A percentile compares a stretch with the other conserved stretches of the same genome.
Evolutionary conservation across 2,888 invertebrate genomes (phyloP).

Genomic region (Callinectes sapidus): DNA sequence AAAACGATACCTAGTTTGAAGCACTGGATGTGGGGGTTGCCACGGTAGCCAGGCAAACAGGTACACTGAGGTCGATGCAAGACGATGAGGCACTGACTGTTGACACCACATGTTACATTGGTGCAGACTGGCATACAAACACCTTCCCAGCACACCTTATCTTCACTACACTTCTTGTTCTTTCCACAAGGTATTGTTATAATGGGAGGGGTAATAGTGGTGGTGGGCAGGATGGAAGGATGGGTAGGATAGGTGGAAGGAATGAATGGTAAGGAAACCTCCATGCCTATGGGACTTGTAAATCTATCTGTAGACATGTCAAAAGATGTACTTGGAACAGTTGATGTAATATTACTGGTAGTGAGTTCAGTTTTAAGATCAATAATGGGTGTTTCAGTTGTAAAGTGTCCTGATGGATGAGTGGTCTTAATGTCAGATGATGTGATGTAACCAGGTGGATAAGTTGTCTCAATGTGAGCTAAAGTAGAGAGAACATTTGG

Average conservation of each 20-base stretch:
- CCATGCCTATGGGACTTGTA: neutral
- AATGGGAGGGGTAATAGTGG: neutral
- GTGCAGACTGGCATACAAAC: constrained; percentile 61
- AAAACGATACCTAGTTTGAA: constrained; percentile 74
- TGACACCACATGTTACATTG: constrained; percentile 81
- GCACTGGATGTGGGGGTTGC: constrained; percentile 70
- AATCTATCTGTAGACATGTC: neutral
- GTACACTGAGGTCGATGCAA: constrained; percentile 91
- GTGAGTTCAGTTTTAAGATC: neutral
- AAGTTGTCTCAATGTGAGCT: neutral
- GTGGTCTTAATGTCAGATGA: neutral
- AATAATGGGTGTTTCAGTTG: neutral
- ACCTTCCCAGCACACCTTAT: constrained; percentile 53
- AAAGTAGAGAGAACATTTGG: neutral
- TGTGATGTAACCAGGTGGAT: neutral
- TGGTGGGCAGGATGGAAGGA: neutral
- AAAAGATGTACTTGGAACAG: neutral
- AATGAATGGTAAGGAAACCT: neutral
- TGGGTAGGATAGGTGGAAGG: constrained; percentile 2
- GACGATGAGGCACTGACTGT: constrained; percentile 87
- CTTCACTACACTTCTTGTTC: constrained; percentile 39
- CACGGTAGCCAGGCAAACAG: constrained; percentile 83
- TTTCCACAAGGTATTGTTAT: constrained; percentile 16
- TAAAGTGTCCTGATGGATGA: neutral
- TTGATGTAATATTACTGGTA: neutral